A percentile compares a stretch with the other conserved stretches of the same genome.
Evolutionary conservation across 2,113 vertebrate species (phyloP).

Genomic region (Indicator indicator): DNA sequence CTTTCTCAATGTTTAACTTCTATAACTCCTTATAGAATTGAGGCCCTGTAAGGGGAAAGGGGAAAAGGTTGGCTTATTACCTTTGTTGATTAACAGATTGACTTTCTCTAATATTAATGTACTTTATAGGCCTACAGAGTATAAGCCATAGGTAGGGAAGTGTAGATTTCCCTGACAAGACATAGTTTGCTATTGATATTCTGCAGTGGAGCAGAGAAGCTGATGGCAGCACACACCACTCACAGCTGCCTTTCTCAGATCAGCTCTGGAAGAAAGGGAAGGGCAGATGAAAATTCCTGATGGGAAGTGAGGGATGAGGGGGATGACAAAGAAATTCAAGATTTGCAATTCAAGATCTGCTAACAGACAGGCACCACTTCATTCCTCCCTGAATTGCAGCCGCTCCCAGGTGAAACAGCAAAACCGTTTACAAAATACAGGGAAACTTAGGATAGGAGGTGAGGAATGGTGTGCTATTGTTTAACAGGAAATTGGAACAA

Average conservation of each 20-base stretch:
- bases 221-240: not conserved
- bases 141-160: not conserved
- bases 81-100: not conserved
- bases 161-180: not conserved
- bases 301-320: not conserved
- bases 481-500: conserved; percentile 6
- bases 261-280: not conserved
- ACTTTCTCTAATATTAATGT: conserved; percentile 1
- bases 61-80: not conserved
- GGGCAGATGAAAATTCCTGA: not conserved
- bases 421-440: not conserved
- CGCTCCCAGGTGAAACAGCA: not conserved
- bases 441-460: not conserved
- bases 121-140: not conserved
- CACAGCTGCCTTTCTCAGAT: not conserved
- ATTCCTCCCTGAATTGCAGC: not conserved
- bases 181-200: not conserved
- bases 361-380: not conserved
- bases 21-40: not conserved
- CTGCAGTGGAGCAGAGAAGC: not conserved
- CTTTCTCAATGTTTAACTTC: conserved; percentile 35
- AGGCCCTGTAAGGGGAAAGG: not conserved
- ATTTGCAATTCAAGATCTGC: not conserved
- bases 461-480: not conserved
- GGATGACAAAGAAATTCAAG: not conserved